Evolutionary conservation across 2,888 invertebrate genomes (phyloP).

Genomic region (Agrotis exclamationis): DNA sequence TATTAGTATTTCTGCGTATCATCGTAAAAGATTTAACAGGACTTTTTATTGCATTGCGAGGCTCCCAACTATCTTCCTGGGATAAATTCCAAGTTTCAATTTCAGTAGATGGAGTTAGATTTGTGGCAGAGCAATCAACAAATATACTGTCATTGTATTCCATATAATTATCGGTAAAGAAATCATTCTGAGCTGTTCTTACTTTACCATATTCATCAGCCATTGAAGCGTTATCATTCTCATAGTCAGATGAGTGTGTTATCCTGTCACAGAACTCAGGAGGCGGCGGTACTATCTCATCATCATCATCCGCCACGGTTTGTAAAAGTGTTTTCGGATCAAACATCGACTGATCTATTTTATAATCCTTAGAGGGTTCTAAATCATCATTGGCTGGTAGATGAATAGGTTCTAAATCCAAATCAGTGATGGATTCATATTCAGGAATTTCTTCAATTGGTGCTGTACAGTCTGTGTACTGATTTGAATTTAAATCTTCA

Average conservation of each 20-base stretch:
- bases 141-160: slow-evolving; percentile 59
- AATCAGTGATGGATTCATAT: slow-evolving; percentile 15
- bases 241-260: slow-evolving; percentile 16
- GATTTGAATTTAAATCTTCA: slow-evolving; percentile 4
- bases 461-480: neutral
- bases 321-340: slow-evolving; percentile 83
- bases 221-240: slow-evolving; percentile 4
- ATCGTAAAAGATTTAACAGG: slow-evolving; percentile 64
- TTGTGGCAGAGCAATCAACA: slow-evolving; percentile 53
- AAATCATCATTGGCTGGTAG: slow-evolving; percentile 37
- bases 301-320: slow-evolving; percentile 67
- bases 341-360: slow-evolving; percentile 79
- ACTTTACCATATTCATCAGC: neutral
- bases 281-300: slow-evolving; percentile 80
- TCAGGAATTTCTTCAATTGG: slow-evolving; percentile 17
- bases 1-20: slow-evolving; percentile 60
- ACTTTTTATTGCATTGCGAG: slow-evolving; percentile 32
- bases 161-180: slow-evolving; percentile 14
- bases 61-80: slow-evolving; percentile 59
- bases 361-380: slow-evolving; percentile 55
- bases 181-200: neutral
- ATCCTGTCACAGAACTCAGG: slow-evolving; percentile 76
- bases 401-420: slow-evolving; percentile 45
- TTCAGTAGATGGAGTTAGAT: slow-evolving; percentile 71
- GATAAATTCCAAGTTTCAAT: slow-evolving; percentile 80